Percentiles rank a stretch among this genome's conserved stretches.
These are phyloP conservation scores for Eupithecia exiguata DNA, from an alignment of 2,888 invertebrate genomes.

Conservation along the genomic window DNA sequence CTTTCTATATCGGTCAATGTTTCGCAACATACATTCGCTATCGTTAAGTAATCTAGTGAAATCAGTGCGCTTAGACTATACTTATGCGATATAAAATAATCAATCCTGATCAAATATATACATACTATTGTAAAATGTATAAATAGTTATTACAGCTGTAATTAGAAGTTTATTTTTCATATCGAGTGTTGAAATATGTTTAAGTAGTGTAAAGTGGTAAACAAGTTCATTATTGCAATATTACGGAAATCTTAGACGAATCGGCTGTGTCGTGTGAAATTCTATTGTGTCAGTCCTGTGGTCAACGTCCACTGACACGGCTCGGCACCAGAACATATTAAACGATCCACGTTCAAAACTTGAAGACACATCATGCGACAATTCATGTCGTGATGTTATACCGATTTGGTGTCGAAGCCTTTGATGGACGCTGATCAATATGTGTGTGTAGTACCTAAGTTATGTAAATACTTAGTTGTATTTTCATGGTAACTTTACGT, in stretches of 20 bases:
- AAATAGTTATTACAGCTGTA: constrained; percentile 84
- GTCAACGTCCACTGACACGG: constrained; percentile 1
- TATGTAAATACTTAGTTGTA: constrained; percentile 67
- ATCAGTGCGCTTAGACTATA: constrained; percentile 78
- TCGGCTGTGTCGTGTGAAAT: constrained; percentile 82
- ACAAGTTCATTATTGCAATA: constrained; percentile 77
- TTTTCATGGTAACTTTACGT: constrained; percentile 36
- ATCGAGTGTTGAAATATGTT: constrained; percentile 82
- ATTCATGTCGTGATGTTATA: neutral
- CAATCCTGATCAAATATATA: constrained; percentile 66
- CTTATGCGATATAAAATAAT: constrained; percentile 67
- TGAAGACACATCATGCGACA: neutral
- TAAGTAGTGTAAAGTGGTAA: constrained; percentile 81
- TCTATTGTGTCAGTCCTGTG: constrained; percentile 66
- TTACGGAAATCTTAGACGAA: constrained; percentile 73
- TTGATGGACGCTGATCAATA: constrained; percentile 6
- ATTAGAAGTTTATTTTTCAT: constrained; percentile 84
- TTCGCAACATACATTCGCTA: constrained; percentile 58
- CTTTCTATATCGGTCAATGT: constrained; percentile 56
- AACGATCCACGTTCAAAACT: neutral
- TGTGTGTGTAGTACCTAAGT: constrained; percentile 68
- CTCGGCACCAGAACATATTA: neutral
- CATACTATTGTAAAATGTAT: constrained; percentile 79
- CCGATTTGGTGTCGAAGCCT: neutral
- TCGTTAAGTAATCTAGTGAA: constrained; percentile 61